Conservation (phyloP, 2,888 invertebrate genomes). For the Cerceris rybyensis region DNA sequence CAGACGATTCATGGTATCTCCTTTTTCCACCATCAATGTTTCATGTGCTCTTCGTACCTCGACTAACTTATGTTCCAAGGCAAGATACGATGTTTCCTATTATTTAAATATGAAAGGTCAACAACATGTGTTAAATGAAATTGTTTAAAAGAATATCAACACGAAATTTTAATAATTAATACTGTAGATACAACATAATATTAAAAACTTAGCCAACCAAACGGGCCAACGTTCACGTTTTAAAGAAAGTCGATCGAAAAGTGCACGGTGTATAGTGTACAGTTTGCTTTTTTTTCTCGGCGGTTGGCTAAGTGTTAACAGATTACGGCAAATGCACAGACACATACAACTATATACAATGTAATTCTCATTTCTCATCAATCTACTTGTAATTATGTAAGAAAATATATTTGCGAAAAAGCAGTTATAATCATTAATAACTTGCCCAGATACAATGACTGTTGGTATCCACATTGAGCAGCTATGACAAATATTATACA, state of each 20-base stretch:
- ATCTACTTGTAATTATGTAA: background rate
- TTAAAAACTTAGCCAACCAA: too few relatives aligned
- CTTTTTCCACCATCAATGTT: slow-evolving; percentile 85
- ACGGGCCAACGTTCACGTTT: too few relatives aligned
- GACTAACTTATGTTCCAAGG: slow-evolving; percentile 73
- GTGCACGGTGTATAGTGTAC: too few relatives aligned
- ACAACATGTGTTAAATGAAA: too few relatives aligned
- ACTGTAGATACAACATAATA: background rate
- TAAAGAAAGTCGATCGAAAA: too few relatives aligned
- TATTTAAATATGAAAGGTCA: slow-evolving; percentile 2
- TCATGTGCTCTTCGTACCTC: slow-evolving; percentile 86
- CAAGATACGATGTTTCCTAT: slow-evolving; percentile 73
- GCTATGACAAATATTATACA: slow-evolving; percentile 62
- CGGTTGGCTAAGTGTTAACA: too few relatives aligned
- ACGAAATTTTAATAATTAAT: background rate
- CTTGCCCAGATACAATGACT: slow-evolving; percentile 69
- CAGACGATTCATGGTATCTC: slow-evolving; percentile 85
- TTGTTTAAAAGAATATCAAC: background rate
- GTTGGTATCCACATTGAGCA: slow-evolving; percentile 66
- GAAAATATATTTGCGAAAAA: slow-evolving; percentile 8
- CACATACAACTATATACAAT: background rate
- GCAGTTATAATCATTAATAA: slow-evolving; percentile 42
- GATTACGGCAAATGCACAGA: background rate
- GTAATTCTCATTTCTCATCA: background rate
- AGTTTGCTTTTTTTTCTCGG: too few relatives aligned